A percentile compares a stretch with the other conserved stretches of the same genome.
Conservation (phyloP, 2,797 vertebrate species). For the Aphelocoma californica region DNA sequence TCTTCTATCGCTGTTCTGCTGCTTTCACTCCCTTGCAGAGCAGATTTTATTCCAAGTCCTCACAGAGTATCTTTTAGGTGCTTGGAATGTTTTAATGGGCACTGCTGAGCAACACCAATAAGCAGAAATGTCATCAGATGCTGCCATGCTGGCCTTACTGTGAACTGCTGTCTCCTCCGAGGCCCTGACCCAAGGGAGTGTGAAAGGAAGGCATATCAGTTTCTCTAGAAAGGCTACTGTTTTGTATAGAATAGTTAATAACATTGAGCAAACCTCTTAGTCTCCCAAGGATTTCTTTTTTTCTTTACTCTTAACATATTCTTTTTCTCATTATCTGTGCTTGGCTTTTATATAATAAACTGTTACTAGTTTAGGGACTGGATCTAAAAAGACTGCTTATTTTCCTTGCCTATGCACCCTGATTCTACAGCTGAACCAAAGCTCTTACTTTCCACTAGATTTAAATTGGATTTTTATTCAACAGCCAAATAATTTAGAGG, state of each 20-base stretch:
- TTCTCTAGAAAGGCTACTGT: constrained; percentile 12
- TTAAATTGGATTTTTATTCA: constrained; percentile 67
- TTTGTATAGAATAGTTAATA: constrained; percentile 17
- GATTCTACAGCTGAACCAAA: constrained; percentile 36
- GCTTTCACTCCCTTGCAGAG: not conserved
- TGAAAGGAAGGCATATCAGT: not conserved
- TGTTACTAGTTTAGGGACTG: constrained; percentile 35
- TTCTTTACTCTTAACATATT: not conserved
- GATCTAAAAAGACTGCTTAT: constrained; percentile 39
- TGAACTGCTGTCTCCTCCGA: not conserved
- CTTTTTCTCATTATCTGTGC: constrained; percentile 39
- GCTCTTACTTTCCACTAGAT: constrained; percentile 13
- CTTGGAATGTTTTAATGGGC: not conserved
- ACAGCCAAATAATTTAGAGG: constrained; percentile 48
- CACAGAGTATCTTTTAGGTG: not conserved
- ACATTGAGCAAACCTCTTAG: constrained; percentile 13
- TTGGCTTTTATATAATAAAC: constrained; percentile 36
- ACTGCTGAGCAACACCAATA: not conserved
- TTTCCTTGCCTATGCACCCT: constrained; percentile 24
- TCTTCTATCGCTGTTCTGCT: not conserved
- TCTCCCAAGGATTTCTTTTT: constrained; percentile 24
- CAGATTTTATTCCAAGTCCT: not conserved
- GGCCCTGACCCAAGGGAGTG: not conserved
- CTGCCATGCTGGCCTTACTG: not conserved
- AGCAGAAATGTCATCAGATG: not conserved